Evolutionary conservation across 1,140 invertebrate genomes (phyloP), one percentile per base, ranked within the genome.

Genomic region (Nasonia giraulti): DNA sequence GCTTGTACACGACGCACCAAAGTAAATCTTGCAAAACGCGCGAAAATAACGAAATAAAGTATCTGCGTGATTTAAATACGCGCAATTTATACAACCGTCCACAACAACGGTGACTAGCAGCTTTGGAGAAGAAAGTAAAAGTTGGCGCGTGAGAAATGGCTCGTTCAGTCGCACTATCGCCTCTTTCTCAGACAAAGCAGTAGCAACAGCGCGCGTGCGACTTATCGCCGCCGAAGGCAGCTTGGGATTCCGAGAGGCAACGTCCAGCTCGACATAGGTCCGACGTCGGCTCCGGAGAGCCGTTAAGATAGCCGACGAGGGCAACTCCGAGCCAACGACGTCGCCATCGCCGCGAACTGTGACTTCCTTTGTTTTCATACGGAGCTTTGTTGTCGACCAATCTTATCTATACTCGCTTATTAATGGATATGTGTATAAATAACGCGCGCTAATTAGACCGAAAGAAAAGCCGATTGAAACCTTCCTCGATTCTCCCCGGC

Each of bases 261-360:
- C 79, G 40, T 37, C 33, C 33, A 37, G 33, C 33, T 3, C 33
- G 33, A 37, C 6, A 44, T 50, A 50, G 68, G 80, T 27, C 11
- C 27, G 80, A 82, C 69, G 71, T 66, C 55, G 8, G 71, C 27
- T 27, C 27, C 40, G 14, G 33, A 73, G 76, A 44, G 78, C 77
- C 83, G 83, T 84, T 84, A 84, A 84, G 83, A 84, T 84, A 84
- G 68, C 68, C 77, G 62, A 23, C 77, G 62, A 23, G 44, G 77
- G 40, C 44, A 69, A 47, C 73, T 47, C 44, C 20, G 17, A 20
- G 55, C 55, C 55, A 62, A 62, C 55, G 55, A 62, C 17, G 6
- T n/a, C 37, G 62, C 33, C 23, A 71, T 71, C 76, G 17, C 27
- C 31, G 23, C 69, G 44, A 71, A 69, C 10, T 66, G 8, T 69